A percentile compares a stretch with the other conserved stretches of the same genome.
Evolutionary conservation across 2,888 invertebrate species (phyloP).

Genomic region (Scrobipalpa atriplicella): DNA sequence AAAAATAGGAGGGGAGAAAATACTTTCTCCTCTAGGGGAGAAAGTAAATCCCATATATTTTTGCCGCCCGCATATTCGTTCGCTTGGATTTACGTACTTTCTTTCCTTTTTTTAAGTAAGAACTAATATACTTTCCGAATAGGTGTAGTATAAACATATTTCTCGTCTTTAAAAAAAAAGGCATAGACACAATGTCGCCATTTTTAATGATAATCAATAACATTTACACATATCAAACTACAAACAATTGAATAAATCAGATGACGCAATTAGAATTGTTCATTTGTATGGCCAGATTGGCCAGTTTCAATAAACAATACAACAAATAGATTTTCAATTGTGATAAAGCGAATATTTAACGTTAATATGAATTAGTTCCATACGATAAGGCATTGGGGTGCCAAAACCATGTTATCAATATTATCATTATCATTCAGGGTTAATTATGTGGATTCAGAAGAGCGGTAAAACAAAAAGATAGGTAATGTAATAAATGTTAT

Average conservation of each 20-base stretch:
- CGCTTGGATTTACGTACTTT: no score
- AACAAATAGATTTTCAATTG: slow-evolving; percentile 21
- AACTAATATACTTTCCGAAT: no score
- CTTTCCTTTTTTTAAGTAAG: no score
- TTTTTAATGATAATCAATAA: no score
- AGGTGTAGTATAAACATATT: no score
- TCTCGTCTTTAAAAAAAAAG: no score
- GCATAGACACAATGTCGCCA: no score
- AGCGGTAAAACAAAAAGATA: not conserved
- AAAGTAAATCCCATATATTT: no score
- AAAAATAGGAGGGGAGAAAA: no score
- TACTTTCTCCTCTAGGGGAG: no score
- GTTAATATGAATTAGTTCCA: not conserved
- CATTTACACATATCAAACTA: not conserved
- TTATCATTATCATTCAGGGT: slow-evolving; percentile 30
- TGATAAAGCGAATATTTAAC: slow-evolving; percentile 26
- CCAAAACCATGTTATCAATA: slow-evolving; percentile 17
- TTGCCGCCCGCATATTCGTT: no score
- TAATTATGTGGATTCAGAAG: slow-evolving; percentile 31
- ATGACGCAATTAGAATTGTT: slow-evolving; percentile 5
- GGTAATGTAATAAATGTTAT: no score
- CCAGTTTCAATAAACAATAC: slow-evolving; percentile 19
- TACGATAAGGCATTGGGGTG: slow-evolving; percentile 1
- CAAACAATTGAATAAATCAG: slow-evolving; percentile 9
- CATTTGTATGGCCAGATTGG: slow-evolving; percentile 9